These are phyloP conservation scores for Drusus annulatus DNA, from an alignment of 1,140 invertebrate genomes.

Conservation along the genomic window DNA sequence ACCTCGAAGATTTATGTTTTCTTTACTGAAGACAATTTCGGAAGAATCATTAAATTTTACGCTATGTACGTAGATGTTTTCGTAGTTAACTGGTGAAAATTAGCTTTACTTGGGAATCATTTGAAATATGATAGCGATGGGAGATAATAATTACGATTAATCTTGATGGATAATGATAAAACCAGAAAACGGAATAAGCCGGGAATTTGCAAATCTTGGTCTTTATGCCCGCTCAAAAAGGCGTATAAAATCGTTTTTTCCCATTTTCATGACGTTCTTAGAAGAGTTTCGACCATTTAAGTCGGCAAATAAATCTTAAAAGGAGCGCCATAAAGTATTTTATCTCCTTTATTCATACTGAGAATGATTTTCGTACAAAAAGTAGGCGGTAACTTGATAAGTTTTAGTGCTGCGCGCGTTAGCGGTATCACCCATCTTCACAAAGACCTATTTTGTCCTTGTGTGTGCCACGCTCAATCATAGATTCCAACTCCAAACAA, in stretches of 20 bases:
- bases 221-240: conserved; percentile 39
- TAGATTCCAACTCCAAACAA: background rate
- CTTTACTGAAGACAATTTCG: background rate
- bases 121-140: conserved; percentile 13
- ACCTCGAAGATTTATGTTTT: background rate
- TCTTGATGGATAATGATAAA: conserved; percentile 22
- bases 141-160: conserved; percentile 33
- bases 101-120: conserved; percentile 20
- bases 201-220: conserved; percentile 37
- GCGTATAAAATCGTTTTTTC: conserved; percentile 46
- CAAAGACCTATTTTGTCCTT: conserved; percentile 11
- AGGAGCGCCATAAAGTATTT: conserved; percentile 58
- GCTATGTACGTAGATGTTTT: conserved; percentile 1
- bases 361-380: conserved; percentile 57
- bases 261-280: conserved; percentile 40
- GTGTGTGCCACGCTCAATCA: conserved; percentile 3
- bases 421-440: conserved; percentile 45
- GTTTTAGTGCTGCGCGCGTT: conserved; percentile 49
- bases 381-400: conserved; percentile 50
- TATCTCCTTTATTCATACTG: conserved; percentile 54
- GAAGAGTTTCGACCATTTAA: conserved; percentile 51
- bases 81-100: background rate
- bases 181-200: conserved; percentile 8
- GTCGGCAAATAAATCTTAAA: conserved; percentile 57
- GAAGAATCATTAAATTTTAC: background rate